Base-by-base conservation (phyloP, 2,797 vertebrate species). In the Sciaenops ocellatus region DNA sequence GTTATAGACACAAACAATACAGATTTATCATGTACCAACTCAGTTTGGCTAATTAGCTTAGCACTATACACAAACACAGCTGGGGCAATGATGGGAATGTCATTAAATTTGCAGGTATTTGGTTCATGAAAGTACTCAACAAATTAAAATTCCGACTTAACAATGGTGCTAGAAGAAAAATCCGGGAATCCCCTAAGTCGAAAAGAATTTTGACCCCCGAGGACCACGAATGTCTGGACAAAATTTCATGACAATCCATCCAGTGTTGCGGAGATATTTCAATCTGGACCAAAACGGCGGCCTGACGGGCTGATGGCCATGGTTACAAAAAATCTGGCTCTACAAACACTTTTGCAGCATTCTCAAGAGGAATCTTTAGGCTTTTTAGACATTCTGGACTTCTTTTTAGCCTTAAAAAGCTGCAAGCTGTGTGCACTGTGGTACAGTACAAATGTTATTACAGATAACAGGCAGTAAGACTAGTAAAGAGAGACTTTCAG, bases 391-490 rank as follows among this genome's bases (percentile, higher is more conserved):
- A 12, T 42, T 16, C 38, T 34, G 51, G 28, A 28, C 3, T 28
- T 51, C 10, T 48, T 34, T 34, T 26, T n/a, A 8, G 9, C 60
- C 38, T 30, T 34, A 24, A 63, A 8, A 63, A 59, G 22, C 67
- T 48, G 3, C n/a, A 13, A 41, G 57, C 9, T 47, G 30, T 24
- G 26, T 41, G 47, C n/a, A 4, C 41, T 67, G 48, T 20, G 28
- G 66, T 10, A 20, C 52, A 48, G 26, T 12, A 1, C 46, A 65
- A 59, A 69, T 65, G 26, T 82, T 76, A 38, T 72, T 64, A 52
- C 28, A 73, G 62, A 71, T 76, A 76, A 48, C 22, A 54, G 44
- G 16, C 44, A 22, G 51, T 26, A 16, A 57, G 18, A 67, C 47
- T 3, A 26, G 42, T 41, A 47, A 60, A 46, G 38, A 54, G 57